Base-by-base conservation (phyloP, 1,140 invertebrate genomes). In the Lepeophtheirus salmonis region DNA sequence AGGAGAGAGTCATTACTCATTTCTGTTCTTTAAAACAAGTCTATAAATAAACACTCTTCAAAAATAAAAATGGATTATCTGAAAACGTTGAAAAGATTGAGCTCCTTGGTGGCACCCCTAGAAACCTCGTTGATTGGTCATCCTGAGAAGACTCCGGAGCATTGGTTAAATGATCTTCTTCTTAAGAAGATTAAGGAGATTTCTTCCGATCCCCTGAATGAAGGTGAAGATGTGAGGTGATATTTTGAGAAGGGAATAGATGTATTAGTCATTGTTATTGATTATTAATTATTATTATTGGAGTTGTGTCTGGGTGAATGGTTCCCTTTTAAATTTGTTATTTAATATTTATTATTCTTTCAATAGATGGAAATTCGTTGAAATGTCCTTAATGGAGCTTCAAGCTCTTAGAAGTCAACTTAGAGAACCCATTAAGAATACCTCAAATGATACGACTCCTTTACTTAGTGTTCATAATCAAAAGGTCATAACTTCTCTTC, bases 401-500 rank as follows among this genome's bases (percentile, higher is more conserved):
- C n/a, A 6, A 6, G 30, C n/a, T 6, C 30, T 41, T 10, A 6
- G 30, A n/a, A n/a, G n/a, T 41, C 30, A 41, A n/a, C 6, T 41
- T 41, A n/a, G 6, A 10, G 30, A 41, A 41, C 6, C 6, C 6
- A 41, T 6, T 41, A 6, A n/a, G n/a, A n/a, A n/a, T 6, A 41
- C 6, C 30, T 6, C 6, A 10, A n/a, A n/a, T n/a, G 30, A n/a
- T 6, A n/a, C 30, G 6, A n/a, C 30, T 10, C 30, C 30, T n/a
- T n/a, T 41, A 10, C 30, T 57, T 1, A 57, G 55, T 41, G 55
- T 57, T 10, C 2, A 41, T 13, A 17, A 57, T 21, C 55, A 57
- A 48, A 25, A 57, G n/a, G 16, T 16, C 16, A 41, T 57, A 17
- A 23, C 55, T 17, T 26, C 55, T 22, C 1, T 53, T 1, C 41